Percentiles rank a stretch among this genome's conserved stretches.
phyloP scores from a whole-genome alignment of 2,797 vertebrate genomes.

The Micromesistius poutassou region DNA sequence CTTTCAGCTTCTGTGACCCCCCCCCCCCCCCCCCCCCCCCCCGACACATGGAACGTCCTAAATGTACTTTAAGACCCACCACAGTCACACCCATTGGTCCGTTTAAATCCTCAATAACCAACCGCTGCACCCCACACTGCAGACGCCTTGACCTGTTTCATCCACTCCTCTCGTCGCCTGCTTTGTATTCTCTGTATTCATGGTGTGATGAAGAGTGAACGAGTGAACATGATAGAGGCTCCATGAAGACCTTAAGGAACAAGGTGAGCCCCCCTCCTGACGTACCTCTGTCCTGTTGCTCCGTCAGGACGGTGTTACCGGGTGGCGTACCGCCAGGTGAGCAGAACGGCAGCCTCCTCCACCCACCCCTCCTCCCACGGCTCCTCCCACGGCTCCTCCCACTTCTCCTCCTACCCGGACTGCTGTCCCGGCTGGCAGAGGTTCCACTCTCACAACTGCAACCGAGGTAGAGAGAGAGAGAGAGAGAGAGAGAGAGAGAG shows the following conservation, averaged over 20 bases:
- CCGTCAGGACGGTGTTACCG: slow-evolving; percentile 84
- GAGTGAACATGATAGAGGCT: no score
- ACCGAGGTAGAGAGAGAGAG: slow-evolving; percentile 72
- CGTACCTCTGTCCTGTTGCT: slow-evolving; percentile 23
- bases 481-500: no score
- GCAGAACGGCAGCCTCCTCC: slow-evolving; percentile 35
- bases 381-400: slow-evolving; percentile 22
- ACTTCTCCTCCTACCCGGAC: slow-evolving; percentile 47
- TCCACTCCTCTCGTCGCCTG: no score
- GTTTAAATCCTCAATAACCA: neutral
- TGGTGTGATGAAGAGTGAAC: neutral
- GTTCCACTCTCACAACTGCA: slow-evolving; percentile 73
- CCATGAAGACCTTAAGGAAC: neutral
- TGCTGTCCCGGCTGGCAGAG: slow-evolving; percentile 89
- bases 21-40: no score
- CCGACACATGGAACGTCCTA: neutral
- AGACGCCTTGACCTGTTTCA: neutral
- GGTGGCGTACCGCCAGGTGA: slow-evolving; percentile 78
- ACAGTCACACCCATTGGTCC: neutral
- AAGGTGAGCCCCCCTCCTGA: neutral
- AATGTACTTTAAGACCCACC: neutral
- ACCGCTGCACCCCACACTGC: neutral
- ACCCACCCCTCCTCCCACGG: slow-evolving; percentile 11
- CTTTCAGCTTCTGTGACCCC: neutral
- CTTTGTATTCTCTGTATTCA: neutral